phyloP scores from a whole-genome alignment of 2,113 vertebrate species.

The Seriola quinqueradiata region DNA sequence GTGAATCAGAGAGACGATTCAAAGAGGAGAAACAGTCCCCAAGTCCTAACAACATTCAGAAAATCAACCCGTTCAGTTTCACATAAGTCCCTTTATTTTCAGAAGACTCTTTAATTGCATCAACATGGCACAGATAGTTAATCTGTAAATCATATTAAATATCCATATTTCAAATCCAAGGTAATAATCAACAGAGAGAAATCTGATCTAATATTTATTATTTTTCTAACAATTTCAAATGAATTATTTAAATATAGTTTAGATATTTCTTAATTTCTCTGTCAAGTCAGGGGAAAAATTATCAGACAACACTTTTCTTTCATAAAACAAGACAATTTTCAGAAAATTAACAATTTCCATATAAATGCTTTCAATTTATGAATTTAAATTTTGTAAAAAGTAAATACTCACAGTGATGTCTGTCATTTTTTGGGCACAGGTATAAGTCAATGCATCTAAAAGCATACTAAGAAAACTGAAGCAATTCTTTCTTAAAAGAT shows the following conservation, averaged over 20 bases:
- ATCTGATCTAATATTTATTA: conserved; percentile 8
- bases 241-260: conserved; percentile 53
- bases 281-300: conserved; percentile 42
- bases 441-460: conserved; percentile 60
- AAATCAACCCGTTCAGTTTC: conserved; percentile 21
- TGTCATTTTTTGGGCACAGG: conserved; percentile 69
- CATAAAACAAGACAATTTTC: conserved; percentile 55
- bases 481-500: conserved; percentile 26
- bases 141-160: conserved; percentile 61
- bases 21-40: not conserved
- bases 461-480: conserved; percentile 43
- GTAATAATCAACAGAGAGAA: conserved; percentile 52
- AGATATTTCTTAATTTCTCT: conserved; percentile 40
- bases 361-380: conserved; percentile 67
- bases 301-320: conserved; percentile 66
- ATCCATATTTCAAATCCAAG: conserved; percentile 59
- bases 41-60: not conserved
- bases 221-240: conserved; percentile 47
- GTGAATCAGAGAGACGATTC: too few relatives aligned
- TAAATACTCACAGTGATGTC: conserved; percentile 80
- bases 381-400: conserved; percentile 75
- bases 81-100: conserved; percentile 73
- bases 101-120: conserved; percentile 68
- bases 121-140: conserved; percentile 74
- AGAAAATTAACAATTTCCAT: conserved; percentile 70